Evolutionary conservation across 2,797 vertebrate species (phyloP).

Genomic region (Malacoraja senta): DNA sequence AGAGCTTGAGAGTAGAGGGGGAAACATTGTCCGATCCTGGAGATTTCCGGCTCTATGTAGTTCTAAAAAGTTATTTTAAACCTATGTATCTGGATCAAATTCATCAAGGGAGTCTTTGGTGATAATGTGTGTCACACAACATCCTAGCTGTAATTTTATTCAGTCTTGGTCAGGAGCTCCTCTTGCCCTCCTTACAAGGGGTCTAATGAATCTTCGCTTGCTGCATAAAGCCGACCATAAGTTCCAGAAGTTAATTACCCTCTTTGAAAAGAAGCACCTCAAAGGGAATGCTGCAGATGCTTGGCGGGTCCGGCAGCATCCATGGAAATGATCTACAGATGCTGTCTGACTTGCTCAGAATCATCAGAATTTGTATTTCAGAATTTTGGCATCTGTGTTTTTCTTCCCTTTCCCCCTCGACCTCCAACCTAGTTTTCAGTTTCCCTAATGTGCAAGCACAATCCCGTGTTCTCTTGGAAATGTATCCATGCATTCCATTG

Average conservation of each 20-base stretch:
- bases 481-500: neutral
- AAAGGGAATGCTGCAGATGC: too few relatives aligned
- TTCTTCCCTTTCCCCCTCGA: too few relatives aligned
- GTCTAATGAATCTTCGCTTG: neutral
- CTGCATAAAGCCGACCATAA: neutral
- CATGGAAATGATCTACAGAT: too few relatives aligned
- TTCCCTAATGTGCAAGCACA: neutral
- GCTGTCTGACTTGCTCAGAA: too few relatives aligned
- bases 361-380: too few relatives aligned
- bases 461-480: neutral
- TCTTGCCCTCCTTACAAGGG: neutral
- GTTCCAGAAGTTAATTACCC: neutral
- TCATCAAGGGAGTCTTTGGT: neutral
- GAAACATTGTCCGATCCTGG: too few relatives aligned
- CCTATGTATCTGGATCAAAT: neutral
- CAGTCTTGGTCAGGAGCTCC: neutral
- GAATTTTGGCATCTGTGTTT: too few relatives aligned
- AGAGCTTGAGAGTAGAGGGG: too few relatives aligned
- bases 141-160: neutral
- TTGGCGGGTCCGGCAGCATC: too few relatives aligned
- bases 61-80: neutral
- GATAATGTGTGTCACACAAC: neutral
- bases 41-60: too few relatives aligned
- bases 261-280: neutral
- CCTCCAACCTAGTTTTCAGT: neutral